phyloP scores from a whole-genome alignment of 2,797 vertebrate genomes.

The Otolemur crassicaudatus region DNA sequence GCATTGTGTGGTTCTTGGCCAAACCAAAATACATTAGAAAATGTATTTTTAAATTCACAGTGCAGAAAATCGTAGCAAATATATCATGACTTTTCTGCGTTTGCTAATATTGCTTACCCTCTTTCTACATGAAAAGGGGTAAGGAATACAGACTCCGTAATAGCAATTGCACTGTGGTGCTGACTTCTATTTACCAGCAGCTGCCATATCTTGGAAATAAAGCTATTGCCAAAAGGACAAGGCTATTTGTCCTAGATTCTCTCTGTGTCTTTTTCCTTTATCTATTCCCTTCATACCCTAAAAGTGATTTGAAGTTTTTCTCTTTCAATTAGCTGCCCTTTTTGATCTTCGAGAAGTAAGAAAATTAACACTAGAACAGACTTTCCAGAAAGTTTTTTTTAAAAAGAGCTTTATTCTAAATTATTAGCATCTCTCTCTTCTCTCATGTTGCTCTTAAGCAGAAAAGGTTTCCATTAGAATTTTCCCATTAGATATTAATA shows the following conservation, averaged over 20 bases:
- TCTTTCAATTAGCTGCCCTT: neutral
- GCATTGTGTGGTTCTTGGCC: neutral
- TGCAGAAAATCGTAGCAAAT: neutral
- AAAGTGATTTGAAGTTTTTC: neutral
- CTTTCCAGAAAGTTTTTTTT: neutral
- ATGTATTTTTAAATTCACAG: neutral
- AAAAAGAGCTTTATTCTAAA: slow-evolving; percentile 17
- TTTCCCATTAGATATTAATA: neutral
- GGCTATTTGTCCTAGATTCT: neutral
- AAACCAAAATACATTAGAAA: slow-evolving; percentile 31
- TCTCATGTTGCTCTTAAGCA: neutral
- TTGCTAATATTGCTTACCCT: neutral
- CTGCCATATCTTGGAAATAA: neutral
- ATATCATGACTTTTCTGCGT: neutral
- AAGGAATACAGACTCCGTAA: neutral
- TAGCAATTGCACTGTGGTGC: neutral
- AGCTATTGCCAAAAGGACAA: neutral
- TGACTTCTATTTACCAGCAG: neutral
- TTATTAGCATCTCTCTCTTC: neutral
- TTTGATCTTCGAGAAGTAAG: neutral
- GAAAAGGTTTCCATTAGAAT: slow-evolving; percentile 9
- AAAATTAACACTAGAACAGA: neutral
- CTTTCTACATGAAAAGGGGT: neutral
- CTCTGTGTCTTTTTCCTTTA: neutral
- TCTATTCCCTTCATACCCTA: neutral